A percentile compares a stretch with the other conserved stretches of the same genome.
Conservation (phyloP, 1,140 invertebrate genomes). For the Bombus difficillimus region DNA sequence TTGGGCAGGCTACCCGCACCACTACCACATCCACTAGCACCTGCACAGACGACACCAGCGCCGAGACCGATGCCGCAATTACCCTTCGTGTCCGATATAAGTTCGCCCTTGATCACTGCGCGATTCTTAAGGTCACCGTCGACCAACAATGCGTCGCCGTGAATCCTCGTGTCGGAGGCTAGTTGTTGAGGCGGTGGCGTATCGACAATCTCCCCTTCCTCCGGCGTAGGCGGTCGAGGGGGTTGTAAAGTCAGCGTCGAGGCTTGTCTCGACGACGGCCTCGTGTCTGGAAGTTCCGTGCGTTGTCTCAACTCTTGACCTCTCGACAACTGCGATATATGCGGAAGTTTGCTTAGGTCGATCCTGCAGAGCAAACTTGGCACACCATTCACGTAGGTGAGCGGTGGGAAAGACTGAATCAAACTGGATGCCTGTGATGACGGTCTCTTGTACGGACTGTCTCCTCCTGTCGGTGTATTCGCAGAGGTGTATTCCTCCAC, state of each 20-base stretch:
- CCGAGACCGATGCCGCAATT: conserved; percentile 45
- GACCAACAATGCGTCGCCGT: conserved; percentile 43
- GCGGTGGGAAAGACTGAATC: conserved; percentile 60
- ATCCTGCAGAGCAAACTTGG: conserved; percentile 79
- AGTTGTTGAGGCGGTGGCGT: conserved; percentile 63
- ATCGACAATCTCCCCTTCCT: conserved; percentile 77
- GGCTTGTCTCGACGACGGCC: conserved; percentile 79
- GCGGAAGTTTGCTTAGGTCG: conserved; percentile 76
- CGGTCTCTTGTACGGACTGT: conserved; percentile 81
- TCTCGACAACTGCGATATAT: conserved; percentile 73
- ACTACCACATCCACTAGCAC: conserved; percentile 45
- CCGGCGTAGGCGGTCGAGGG: conserved; percentile 71
- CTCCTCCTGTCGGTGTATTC: conserved; percentile 76
- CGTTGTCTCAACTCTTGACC: conserved; percentile 82
- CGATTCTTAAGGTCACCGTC: conserved; percentile 41
- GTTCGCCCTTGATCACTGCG: conserved; percentile 57
- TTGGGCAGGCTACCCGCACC: conserved; percentile 68
- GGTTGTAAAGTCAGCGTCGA: conserved; percentile 47
- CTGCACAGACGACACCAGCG: conserved; percentile 25
- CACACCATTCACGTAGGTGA: conserved; percentile 73
- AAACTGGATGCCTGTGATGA: conserved; percentile 68
- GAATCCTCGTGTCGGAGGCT: conserved; percentile 59
- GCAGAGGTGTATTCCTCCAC: conserved; percentile 78
- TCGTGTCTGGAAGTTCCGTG: conserved; percentile 84
- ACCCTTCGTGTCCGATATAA: conserved; percentile 57